Evolutionary conservation across 2,113 vertebrate species (phyloP).

Genomic region (Saccopteryx bilineata): DNA sequence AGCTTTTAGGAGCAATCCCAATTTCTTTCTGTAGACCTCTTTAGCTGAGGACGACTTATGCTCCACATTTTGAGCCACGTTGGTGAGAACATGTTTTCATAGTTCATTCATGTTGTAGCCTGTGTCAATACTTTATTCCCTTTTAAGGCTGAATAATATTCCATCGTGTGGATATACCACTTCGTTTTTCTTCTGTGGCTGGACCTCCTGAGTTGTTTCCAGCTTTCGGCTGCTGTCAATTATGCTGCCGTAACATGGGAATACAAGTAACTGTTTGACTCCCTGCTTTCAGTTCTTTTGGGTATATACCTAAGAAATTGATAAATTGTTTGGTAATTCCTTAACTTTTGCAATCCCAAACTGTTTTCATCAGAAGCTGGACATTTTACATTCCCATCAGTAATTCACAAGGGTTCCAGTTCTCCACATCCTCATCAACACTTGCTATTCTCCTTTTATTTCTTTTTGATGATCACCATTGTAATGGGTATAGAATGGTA

Average conservation of each 20-base stretch:
- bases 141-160: not conserved
- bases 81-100: not conserved
- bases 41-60: not conserved
- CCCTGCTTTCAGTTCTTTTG: not conserved
- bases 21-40: not conserved
- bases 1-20: not conserved
- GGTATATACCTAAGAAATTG: not conserved
- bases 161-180: not conserved
- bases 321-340: not conserved
- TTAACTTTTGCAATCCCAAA: not conserved
- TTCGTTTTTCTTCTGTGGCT: not conserved
- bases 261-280: not conserved
- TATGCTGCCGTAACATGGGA: not conserved
- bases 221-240: not conserved
- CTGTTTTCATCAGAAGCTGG: not conserved
- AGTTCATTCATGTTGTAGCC: not conserved
- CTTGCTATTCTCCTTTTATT: not conserved
- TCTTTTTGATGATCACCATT: not conserved
- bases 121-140: not conserved
- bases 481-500: not conserved
- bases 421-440: not conserved
- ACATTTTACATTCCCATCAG: not conserved
- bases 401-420: not conserved
- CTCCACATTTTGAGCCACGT: not conserved
- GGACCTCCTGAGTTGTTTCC: not conserved